Percentiles rank a stretch among this genome's conserved stretches.
These are phyloP conservation scores for Erannis defoliaria DNA, from an alignment of 2,888 invertebrate genomes.

Conservation along the genomic window DNA sequence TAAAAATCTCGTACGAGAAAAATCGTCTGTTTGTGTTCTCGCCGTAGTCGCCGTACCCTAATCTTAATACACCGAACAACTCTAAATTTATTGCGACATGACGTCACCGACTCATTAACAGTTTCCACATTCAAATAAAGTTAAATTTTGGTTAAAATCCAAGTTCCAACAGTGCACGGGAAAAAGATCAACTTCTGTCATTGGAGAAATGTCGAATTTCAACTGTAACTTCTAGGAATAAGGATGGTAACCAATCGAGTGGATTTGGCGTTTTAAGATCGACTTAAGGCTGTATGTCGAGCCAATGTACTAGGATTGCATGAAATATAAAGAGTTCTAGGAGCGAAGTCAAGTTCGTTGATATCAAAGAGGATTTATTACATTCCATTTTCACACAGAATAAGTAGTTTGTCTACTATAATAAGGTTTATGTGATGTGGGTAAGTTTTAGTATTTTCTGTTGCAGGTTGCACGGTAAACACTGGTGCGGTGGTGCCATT, in stretches of 20 bases:
- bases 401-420: no score
- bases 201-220: constrained; percentile 25
- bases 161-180: constrained; percentile 17
- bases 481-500: constrained; percentile 82
- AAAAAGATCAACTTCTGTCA: constrained; percentile 25
- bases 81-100: constrained; percentile 1
- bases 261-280: constrained; percentile 18
- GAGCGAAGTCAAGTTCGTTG: neutral
- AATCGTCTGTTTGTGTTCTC: neutral
- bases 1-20: no score
- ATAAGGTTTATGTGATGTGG: no score
- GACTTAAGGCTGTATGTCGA: constrained; percentile 27
- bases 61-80: neutral
- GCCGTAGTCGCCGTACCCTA: neutral
- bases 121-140: constrained; percentile 13
- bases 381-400: neutral
- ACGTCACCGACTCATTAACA: constrained; percentile 1
- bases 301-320: constrained; percentile 35
- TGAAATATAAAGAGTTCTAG: constrained; percentile 16
- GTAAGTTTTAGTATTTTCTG: constrained; percentile 5
- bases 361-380: neutral
- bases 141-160: constrained; percentile 13
- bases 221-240: constrained; percentile 36
- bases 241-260: constrained; percentile 30
- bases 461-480: constrained; percentile 74